phyloP scores from a whole-genome alignment of 2,797 vertebrate species.

The Enteromius viviparus region DNA sequence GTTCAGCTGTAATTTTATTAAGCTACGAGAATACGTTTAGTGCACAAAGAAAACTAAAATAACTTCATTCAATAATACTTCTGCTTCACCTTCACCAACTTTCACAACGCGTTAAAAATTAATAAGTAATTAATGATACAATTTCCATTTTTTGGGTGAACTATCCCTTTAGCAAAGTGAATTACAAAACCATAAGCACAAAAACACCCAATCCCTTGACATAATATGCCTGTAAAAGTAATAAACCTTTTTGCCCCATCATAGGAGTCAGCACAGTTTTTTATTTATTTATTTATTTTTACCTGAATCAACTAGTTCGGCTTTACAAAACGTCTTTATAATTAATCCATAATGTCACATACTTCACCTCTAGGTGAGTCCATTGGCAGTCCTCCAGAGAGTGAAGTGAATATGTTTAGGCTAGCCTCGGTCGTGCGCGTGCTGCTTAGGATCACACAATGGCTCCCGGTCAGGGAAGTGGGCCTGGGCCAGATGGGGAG shows the following conservation, averaged over 20 bases:
- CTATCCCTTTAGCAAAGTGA: not conserved
- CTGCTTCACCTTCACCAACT: not conserved
- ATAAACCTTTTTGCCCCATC: not conserved
- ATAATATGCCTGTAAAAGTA: not conserved
- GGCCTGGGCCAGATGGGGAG: conserved; percentile 80
- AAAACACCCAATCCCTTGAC: conserved; percentile 2
- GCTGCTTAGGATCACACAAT: conserved; percentile 80
- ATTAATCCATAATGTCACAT: conserved; percentile 69
- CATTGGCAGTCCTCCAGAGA: conserved; percentile 74
- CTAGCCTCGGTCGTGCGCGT: conserved; percentile 77
- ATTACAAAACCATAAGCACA: conserved; percentile 1
- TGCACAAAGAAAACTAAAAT: not conserved
- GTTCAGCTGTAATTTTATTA: not conserved
- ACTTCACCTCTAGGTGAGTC: conserved; percentile 70
- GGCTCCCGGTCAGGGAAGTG: conserved; percentile 79
- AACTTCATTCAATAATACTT: not conserved
- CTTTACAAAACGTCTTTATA: conserved; percentile 57
- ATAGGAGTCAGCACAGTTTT: not conserved
- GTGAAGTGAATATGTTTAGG: conserved; percentile 79
- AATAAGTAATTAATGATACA: no score
- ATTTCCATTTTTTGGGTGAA: not conserved
- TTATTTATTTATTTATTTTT: not conserved
- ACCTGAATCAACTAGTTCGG: not conserved
- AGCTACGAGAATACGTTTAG: not conserved
- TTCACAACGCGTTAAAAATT: no score